Evolutionary conservation across 1,140 invertebrate genomes (phyloP), one percentile per base, ranked within the genome.

Genomic region (Grapholita molesta): DNA sequence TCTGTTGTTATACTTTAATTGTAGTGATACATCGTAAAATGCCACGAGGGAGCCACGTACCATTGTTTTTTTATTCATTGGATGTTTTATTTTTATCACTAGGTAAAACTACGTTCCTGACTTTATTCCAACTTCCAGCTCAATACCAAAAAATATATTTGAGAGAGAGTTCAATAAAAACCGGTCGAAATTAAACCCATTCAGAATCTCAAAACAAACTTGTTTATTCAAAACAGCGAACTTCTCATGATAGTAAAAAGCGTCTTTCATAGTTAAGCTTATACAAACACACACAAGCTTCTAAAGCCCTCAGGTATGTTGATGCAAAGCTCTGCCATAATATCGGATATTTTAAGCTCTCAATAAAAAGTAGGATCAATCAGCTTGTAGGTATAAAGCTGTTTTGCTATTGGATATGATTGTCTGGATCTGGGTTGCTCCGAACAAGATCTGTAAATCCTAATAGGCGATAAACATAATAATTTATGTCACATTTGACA

Each of bases 281-380:
- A 15, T 15, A 61, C 30, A 61, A 61, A 61, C 55, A 28, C 11
- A 61, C 55, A 61, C 24, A 61, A 18, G 21, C 25, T 25, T 23
- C 42, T 57, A 61, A 61, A 61, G 55, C 55, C 55, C 55, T 61
- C 55, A 61, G 55, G 55, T 61, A 61, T 61, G 55, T 61, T 61
- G 55, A 61, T 21, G 55, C n/a, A 57, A 28, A 57, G 23, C 55
- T 61, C 28, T 32, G 55, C 55, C 24, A 28, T 61, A 30, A 61
- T 61, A 61, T 28, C n/a, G 55, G 25, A 61, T 61, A 61, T 61
- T 61, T 61, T 61, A 61, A 61, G 55, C 55, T 61, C 53, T 57
- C 55, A 61, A 61, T 61, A 61, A 61, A 61, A 61, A 30, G 28
- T 28, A n/a, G 55, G 55, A 61, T 32, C 55, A 61, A 61, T 61